Evolutionary conservation across 2,797 vertebrate species (phyloP), one percentile per base, ranked within the genome.

Genomic region (Crenuchus spilurus): DNA sequence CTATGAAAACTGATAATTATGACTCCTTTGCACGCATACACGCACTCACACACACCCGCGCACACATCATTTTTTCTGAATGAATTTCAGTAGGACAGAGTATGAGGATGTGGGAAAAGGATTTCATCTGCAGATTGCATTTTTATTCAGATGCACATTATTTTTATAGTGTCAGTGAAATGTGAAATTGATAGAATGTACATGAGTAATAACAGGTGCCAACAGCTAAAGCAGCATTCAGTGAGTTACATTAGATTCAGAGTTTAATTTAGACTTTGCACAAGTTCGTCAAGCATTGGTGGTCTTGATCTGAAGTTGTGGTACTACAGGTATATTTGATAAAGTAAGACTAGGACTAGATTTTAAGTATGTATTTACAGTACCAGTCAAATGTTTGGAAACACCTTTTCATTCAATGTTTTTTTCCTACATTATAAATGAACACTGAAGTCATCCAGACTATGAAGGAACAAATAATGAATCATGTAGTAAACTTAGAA

Each of bases 1-100:
- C 5, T 61, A 35, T 20, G 72, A 46, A 58, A 64, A 52, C n/a
- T 11, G 22, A 41, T 16, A 42, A 66, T 62, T 65, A 37, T 69
- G 72, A 52, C 35, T 41, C 20, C 33, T 62, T 39, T 22, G 3
- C 24, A 64, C 52, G 16, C 57, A 26, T 8, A 13, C 7, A 6
- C 10, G 2, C 55, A 31, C 30, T 30, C 28, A 26, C 49, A 26
- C 57, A 24, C 58, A 39, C 9, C 14, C 4, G 10, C 8, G 52
- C 20, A 41, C 2, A 30, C 30, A n/a, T 20, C n/a, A 1, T 30
- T 2, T 4, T 46, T 30, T 58, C n/a, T 42, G n/a, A 58, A 13
- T 24, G 13, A 14, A 65, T 65, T 58, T 41, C 6, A 10, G 6
- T 65, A 20, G 6, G 33, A 61, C n/a, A 39, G 9, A 39, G 16